These are phyloP conservation scores for Excalfactoria chinensis DNA, from an alignment of 2,113 vertebrate genomes.

Conservation along the genomic window DNA sequence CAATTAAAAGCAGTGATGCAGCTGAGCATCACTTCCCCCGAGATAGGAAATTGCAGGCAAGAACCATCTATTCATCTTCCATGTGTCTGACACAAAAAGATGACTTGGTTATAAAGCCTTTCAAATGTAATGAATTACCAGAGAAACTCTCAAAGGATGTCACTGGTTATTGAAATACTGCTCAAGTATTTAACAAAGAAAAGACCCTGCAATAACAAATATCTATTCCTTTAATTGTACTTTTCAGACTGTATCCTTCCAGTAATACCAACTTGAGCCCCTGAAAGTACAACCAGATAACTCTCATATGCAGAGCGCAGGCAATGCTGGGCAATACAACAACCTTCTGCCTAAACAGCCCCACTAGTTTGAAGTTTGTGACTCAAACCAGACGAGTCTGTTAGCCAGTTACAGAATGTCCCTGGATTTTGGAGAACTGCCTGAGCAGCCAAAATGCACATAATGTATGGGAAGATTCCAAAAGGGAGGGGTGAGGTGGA, in stretches of 20 bases:
- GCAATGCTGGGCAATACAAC: not conserved
- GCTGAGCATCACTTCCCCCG: conserved; percentile 29
- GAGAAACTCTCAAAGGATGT: conserved; percentile 13
- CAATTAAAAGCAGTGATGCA: conserved; percentile 20
- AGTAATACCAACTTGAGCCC: not conserved
- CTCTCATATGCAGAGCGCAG: not conserved
- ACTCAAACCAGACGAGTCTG: not conserved
- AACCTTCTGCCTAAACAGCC: not conserved
- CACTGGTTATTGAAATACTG: not conserved
- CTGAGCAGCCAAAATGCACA: not conserved
- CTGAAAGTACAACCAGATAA: not conserved
- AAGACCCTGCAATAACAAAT: conserved; percentile 9
- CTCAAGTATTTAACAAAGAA: not conserved
- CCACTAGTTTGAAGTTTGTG: not conserved
- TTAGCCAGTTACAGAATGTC: not conserved
- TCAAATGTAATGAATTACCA: conserved; percentile 45
- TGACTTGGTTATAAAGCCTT: conserved; percentile 24
- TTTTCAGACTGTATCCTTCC: not conserved
- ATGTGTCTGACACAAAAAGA: conserved; percentile 18
- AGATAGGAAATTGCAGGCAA: conserved; percentile 12
- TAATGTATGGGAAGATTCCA: not conserved
- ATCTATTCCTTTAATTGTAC: not conserved
- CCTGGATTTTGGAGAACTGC: not conserved
- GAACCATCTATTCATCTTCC: conserved; percentile 20
- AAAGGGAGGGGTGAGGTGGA: no score